Base-by-base conservation (phyloP, 2,113 vertebrate genomes). In the Clarias gariepinus region DNA sequence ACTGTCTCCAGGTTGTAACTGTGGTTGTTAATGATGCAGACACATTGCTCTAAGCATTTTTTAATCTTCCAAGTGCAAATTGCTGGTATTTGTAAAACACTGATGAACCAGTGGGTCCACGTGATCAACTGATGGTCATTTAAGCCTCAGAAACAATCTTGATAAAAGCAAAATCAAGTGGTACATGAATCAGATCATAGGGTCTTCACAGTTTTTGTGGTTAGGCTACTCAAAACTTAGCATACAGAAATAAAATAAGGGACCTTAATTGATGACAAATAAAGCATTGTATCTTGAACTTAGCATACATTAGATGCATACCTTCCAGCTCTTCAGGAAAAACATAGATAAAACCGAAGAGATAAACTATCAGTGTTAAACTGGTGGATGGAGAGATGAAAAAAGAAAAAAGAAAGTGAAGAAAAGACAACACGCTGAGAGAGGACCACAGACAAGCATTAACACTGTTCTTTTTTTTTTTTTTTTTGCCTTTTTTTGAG, bases 21-120 rank as follows among this genome's bases (percentile, higher is more conserved):
- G 92, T 92, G 94, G 93, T 91, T 90, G 82, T 92, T 94, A 94
- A 94, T 93, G 92, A 94, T 94, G 92, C 93, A 93, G 92, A 94
- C 91, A 92, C 92, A 91, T 94, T 64, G 82, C 28, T 79, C 12
- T n/a, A 74, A 74, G 36, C 21, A 0, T n/a, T 52, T 76, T 52
- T 76, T 16, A 12, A 53, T 53, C n/a, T 11, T 41, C 23, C 23
- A 76, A n/a, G 12, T 52, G 23, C 41, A 52, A n/a, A n/a, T 53
- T 76, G 41, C 23, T 76, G 12, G 21, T 52, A 21, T 47, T 25
- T 74, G 33, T 73, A 41, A 73, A 10, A 41, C 90, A 25, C 1
- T 76, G 10, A 6, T 10, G 15, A n/a, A 23, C 4, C 73, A 47
- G 18, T 41, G 36, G 36, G 60, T 47, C 28, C 55, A 83, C 81